phyloP scores from a whole-genome alignment of 2,888 invertebrate genomes.

The Clanis bilineata region DNA sequence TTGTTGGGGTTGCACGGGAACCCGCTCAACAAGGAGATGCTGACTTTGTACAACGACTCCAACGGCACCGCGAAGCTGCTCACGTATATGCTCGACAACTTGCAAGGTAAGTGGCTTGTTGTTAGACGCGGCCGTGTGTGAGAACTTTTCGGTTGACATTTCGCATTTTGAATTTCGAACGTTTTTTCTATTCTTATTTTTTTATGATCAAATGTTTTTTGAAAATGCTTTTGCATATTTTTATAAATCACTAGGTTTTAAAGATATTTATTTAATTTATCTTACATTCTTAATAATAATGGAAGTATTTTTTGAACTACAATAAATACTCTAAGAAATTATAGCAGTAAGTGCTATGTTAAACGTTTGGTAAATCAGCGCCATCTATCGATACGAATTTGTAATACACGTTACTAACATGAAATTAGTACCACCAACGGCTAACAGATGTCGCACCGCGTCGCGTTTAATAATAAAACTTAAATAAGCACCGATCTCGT shows the following conservation, averaged over 20 bases:
- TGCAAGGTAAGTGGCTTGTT: conserved; percentile 87
- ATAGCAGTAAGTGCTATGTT: background rate
- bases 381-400: background rate
- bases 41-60: conserved; percentile 94
- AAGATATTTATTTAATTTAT: too few species aligned
- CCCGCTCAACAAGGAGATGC: conserved; percentile 95
- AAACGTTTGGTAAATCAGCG: background rate
- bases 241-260: background rate
- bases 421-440: background rate
- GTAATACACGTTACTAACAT: background rate
- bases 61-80: conserved; percentile 97
- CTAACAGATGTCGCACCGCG: background rate
- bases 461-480: background rate
- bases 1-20: conserved; percentile 96
- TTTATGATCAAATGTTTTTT: too few species aligned
- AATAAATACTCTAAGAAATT: background rate
- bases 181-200: background rate
- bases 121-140: background rate
- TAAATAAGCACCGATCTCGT: conserved; percentile 4
- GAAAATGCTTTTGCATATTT: too few species aligned
- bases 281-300: background rate
- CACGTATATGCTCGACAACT: conserved; percentile 96
- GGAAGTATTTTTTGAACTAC: background rate
- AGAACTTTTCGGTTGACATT: background rate
- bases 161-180: background rate